phyloP scores from a whole-genome alignment of 2,113 vertebrate species.

The Reinhardtius hippoglossoides region DNA sequence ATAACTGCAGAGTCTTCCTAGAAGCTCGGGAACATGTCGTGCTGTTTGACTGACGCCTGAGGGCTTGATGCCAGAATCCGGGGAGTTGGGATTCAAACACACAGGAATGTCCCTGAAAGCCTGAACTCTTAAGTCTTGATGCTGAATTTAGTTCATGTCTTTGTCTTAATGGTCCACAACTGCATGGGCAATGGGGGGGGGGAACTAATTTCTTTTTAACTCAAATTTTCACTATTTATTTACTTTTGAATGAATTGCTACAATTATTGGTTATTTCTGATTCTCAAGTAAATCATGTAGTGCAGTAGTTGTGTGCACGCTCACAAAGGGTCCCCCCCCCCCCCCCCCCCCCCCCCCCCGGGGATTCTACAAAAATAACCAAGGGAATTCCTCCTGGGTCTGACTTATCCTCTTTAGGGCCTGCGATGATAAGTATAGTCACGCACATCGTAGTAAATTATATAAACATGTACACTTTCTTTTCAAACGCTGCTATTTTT shows the following conservation, averaged over 20 bases:
- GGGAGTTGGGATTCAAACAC: not conserved
- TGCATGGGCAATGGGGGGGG: too few species aligned
- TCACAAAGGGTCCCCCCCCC: not conserved
- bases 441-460: not conserved
- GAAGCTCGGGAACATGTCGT: conserved; percentile 43
- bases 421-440: not conserved
- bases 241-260: not conserved
- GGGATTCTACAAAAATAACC: conserved; percentile 9
- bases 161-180: not conserved
- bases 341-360: not conserved
- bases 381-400: conserved; percentile 15
- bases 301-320: not conserved
- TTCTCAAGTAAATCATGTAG: too few species aligned
- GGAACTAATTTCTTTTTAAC: too few species aligned
- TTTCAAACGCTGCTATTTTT: too few species aligned
- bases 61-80: not conserved
- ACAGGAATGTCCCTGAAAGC: not conserved
- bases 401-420: conserved; percentile 20
- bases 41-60: not conserved
- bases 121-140: not conserved
- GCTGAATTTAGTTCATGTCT: not conserved
- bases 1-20: conserved; percentile 69
- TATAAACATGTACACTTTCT: too few species aligned
- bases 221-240: not conserved
- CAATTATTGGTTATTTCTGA: too few species aligned